Evolutionary conservation across 2,888 invertebrate genomes (phyloP).

Genomic region (Schizaphis graminum): DNA sequence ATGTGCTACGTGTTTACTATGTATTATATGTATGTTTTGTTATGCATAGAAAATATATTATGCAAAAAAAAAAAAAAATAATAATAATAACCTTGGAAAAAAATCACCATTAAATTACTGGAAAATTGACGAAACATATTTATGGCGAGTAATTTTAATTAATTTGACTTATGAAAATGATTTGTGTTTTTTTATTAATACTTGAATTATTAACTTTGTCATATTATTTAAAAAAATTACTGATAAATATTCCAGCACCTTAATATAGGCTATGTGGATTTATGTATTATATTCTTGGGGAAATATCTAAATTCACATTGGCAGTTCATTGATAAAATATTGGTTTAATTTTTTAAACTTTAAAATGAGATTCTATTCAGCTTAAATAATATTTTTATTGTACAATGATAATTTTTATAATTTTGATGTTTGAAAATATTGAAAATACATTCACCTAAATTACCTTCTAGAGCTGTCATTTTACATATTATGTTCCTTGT

Average conservation of each 20-base stretch:
- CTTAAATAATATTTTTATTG: too few species aligned
- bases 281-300: neutral
- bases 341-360: neutral
- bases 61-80: neutral
- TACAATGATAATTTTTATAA: too few species aligned
- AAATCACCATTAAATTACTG: neutral
- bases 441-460: too few species aligned
- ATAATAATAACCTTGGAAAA: neutral
- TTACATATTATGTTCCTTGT: too few species aligned
- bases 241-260: neutral
- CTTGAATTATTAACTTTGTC: neutral
- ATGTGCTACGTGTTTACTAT: neutral
- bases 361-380: too few species aligned
- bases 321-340: neutral
- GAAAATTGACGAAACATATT: neutral
- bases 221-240: neutral
- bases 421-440: too few species aligned
- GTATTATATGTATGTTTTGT: neutral
- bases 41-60: neutral
- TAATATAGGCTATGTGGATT: neutral
- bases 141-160: neutral
- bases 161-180: neutral
- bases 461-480: too few species aligned
- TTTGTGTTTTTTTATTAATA: neutral
- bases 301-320: neutral